These are phyloP conservation scores for Coelopa frigida DNA, from an alignment of 1,140 invertebrate species.

Conservation along the genomic window DNA sequence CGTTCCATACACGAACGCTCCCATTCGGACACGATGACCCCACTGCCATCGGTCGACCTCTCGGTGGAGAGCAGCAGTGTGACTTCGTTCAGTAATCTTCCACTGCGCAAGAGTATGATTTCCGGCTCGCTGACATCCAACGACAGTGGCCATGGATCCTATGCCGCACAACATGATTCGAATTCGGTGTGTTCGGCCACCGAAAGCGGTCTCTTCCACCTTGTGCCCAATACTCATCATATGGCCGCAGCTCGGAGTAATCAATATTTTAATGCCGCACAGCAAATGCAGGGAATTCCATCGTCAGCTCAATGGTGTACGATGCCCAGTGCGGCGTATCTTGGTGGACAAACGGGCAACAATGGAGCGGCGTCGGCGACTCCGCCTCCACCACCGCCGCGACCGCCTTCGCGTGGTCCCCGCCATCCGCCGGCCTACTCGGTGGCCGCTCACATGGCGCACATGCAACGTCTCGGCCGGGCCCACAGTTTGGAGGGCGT, in stretches of 20 bases:
- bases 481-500: too few relatives aligned
- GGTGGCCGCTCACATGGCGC: slow-evolving; percentile 11
- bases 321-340: slow-evolving; percentile 30
- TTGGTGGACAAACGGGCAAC: slow-evolving; percentile 19
- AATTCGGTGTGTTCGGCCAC: slow-evolving; percentile 37
- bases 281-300: slow-evolving; percentile 30
- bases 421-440: slow-evolving; percentile 8
- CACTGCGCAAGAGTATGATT: slow-evolving; percentile 75
- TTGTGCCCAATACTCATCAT: slow-evolving; percentile 42
- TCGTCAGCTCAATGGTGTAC: slow-evolving; percentile 25
- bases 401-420: not conserved
- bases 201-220: slow-evolving; percentile 37
- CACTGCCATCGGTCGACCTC: slow-evolving; percentile 80
- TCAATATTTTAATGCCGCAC: too few relatives aligned
- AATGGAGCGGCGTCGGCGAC: slow-evolving; percentile 1
- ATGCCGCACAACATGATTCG: slow-evolving; percentile 46
- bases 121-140: slow-evolving; percentile 78
- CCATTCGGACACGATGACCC: slow-evolving; percentile 79
- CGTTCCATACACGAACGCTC: slow-evolving; percentile 73
- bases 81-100: slow-evolving; percentile 82
- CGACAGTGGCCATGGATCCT: slow-evolving; percentile 78
- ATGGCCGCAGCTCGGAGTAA: slow-evolving; percentile 37
- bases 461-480: slow-evolving; percentile 16
- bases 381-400: too few relatives aligned
- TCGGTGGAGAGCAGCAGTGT: slow-evolving; percentile 93